Percentiles rank a stretch among this genome's conserved stretches.
Conservation (phyloP, 2,113 vertebrate genomes). For the Casuarius casuarius region DNA sequence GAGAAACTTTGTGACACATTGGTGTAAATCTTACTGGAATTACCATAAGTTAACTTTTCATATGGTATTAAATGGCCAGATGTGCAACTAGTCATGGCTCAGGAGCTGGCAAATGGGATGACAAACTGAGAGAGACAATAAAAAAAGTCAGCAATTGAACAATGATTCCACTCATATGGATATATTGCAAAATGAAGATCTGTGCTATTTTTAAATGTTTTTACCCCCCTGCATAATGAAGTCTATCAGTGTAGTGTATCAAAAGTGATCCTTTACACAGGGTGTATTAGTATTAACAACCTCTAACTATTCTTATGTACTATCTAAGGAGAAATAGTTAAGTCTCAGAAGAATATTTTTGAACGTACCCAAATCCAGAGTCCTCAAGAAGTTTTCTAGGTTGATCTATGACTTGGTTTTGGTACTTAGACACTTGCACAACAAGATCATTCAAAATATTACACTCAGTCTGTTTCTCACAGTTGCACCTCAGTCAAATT, state of each 20-base stretch:
- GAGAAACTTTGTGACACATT: not conserved
- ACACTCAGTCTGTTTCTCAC: not conserved
- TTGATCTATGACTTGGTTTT: not conserved
- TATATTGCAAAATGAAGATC: not conserved
- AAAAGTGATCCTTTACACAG: not conserved
- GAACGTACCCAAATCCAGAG: not conserved
- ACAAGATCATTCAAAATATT: not conserved
- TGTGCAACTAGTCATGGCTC: not conserved
- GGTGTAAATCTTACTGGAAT: not conserved
- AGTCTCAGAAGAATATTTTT: not conserved
- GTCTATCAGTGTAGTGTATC: not conserved
- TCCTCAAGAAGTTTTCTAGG: not conserved
- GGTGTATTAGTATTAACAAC: not conserved
- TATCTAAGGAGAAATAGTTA: not conserved
- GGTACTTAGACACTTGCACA: not conserved
- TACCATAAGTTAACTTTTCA: slow-evolving; percentile 1
- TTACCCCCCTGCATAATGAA: not conserved
- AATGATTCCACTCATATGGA: not conserved
- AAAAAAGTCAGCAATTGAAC: not conserved
- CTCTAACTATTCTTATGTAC: not conserved
- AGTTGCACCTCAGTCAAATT: not conserved
- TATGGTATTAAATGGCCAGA: not conserved
- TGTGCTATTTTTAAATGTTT: not conserved
- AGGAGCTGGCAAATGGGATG: not conserved
- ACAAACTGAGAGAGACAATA: not conserved